A percentile compares a stretch with the other conserved stretches of the same genome.
Conservation (phyloP, 2,113 vertebrate species). For the Phalacrocorax carbo region DNA sequence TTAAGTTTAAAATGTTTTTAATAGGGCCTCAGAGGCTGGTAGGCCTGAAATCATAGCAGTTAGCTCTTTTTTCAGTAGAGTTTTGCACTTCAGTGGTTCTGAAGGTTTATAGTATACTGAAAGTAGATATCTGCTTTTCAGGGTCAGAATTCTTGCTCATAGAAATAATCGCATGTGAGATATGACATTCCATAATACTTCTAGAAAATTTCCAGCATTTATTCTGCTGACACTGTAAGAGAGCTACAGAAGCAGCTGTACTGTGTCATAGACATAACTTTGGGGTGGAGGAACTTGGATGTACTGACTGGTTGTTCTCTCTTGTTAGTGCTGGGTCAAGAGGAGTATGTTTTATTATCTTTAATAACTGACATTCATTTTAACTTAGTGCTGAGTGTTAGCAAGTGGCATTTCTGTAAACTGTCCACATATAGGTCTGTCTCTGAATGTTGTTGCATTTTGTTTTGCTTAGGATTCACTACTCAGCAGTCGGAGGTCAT, state of each 20-base stretch:
- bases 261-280: not conserved
- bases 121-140: not conserved
- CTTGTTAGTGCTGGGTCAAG: not conserved
- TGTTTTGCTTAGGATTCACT: slow-evolving; percentile 81
- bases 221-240: not conserved
- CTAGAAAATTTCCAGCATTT: not conserved
- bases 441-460: not conserved
- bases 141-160: not conserved
- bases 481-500: slow-evolving; percentile 87
- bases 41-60: not conserved
- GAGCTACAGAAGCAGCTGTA: not conserved
- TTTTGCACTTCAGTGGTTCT: not conserved
- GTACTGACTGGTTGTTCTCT: not conserved
- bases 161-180: not conserved
- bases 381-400: not conserved
- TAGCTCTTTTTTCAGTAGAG: not conserved
- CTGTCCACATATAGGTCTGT: not conserved
- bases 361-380: not conserved
- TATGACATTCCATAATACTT: not conserved
- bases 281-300: not conserved
- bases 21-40: not conserved
- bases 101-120: not conserved
- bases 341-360: not conserved
- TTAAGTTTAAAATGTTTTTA: not conserved
- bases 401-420: not conserved